Evolutionary conservation across 2,888 invertebrate species (phyloP), one percentile per base, ranked within the genome.

Genomic region (Hermaeophaga mercurialis): DNA sequence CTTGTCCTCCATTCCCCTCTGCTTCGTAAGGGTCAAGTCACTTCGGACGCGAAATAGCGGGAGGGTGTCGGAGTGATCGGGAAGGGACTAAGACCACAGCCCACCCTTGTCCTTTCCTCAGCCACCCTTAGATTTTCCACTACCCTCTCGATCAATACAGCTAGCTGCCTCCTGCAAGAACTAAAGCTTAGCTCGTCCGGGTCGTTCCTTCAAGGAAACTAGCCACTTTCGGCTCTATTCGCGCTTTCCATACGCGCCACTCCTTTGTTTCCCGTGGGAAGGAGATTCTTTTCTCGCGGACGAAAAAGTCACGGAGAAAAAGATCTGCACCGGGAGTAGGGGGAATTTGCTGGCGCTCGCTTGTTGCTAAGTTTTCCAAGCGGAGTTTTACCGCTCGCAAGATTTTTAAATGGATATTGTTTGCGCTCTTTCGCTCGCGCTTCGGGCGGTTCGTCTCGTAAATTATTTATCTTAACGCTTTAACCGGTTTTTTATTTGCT

Each of bases 101-200:
- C 75, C 73, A 73, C 76, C 75, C 75, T 75, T 75, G 74, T 75
- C 75, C 75, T 76, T 76, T 75, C 76, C 74, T 75, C 74, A 61
- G 69, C 74, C 72, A 73, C 76, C 76, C 76, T 76, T 77, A 75
- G 75, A 75, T 70, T 65, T 54, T 65, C 62, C 50, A 55, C 63
- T 65, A 59, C 66, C 64, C 68, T 65, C 63, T 74, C 76, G 77
- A 78, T 78, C 78, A 76, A 78, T 78, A 78, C 77, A 78, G 78
- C 78, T 77, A 73, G 75, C 74, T 52, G 52, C 36, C 75, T 75
- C 75, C 77, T 78, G 78, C 78, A 78, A 78, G 78, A 78, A 76
- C 77, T 77, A 76, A 75, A 76, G 78, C 78, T 77, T 78, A 76
- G 76, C 76, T 77, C 73, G 76, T 73, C 77, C 76, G 75, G 77